phyloP scores from a whole-genome alignment of 2,888 invertebrate species.

The Rhorus exstirpatorius region DNA sequence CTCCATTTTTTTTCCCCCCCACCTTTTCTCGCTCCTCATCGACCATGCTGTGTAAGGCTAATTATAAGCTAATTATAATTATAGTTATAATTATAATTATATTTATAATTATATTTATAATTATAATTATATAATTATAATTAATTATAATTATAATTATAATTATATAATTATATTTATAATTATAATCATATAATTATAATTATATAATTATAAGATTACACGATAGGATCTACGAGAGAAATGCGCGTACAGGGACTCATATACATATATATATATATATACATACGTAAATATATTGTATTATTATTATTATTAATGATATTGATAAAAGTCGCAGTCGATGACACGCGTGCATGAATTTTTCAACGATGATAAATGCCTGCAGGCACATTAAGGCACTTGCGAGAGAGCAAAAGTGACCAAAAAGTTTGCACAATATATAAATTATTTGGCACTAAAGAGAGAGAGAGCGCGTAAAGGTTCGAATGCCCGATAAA shows the following conservation, averaged over 20 bases:
- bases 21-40: slow-evolving; percentile 17
- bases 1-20: slow-evolving; percentile 23
- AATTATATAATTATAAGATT: too few relatives aligned
- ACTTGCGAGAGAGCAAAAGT: too few relatives aligned
- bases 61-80: slow-evolving; percentile 46
- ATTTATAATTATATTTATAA: too few relatives aligned
- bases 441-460: not conserved
- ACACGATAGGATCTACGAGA: slow-evolving; percentile 40
- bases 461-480: not conserved
- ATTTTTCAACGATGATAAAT: slow-evolving; percentile 44
- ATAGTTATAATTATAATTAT: too few relatives aligned
- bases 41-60: slow-evolving; percentile 44
- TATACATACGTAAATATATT: slow-evolving; percentile 44
- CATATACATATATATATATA: slow-evolving; percentile 4
- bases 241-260: slow-evolving; percentile 43
- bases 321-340: slow-evolving; percentile 10
- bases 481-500: not conserved
- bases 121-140: too few relatives aligned
- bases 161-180: too few relatives aligned
- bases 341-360: not conserved
- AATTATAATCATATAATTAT: too few relatives aligned
- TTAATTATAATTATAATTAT: too few relatives aligned
- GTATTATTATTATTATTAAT: slow-evolving; percentile 57
- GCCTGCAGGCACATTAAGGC: not conserved
- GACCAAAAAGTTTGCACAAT: slow-evolving; percentile 1